Evolutionary conservation across 2,888 invertebrate genomes (phyloP).

Genomic region (Plutella xylostella): DNA sequence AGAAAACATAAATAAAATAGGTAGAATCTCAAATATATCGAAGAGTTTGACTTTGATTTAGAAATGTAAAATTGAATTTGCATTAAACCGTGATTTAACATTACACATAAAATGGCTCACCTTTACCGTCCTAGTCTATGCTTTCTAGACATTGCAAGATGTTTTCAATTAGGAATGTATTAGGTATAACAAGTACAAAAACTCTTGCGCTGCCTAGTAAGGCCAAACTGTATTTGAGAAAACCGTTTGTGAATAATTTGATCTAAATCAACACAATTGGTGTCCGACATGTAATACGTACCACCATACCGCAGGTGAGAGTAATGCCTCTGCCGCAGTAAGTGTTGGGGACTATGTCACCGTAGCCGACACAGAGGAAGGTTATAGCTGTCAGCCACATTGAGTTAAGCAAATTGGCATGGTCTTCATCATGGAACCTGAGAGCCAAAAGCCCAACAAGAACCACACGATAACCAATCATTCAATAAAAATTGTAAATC

Average conservation of each 20-base stretch:
- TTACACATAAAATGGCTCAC: constrained; percentile 69
- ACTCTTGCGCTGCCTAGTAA: constrained; percentile 43
- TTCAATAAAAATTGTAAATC: not conserved
- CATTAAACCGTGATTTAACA: constrained; percentile 33
- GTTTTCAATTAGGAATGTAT: not conserved
- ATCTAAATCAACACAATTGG: constrained; percentile 11
- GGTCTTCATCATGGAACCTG: constrained; percentile 98
- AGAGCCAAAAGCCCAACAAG: constrained; percentile 69
- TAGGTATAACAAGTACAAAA: not conserved
- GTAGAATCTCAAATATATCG: constrained; percentile 20
- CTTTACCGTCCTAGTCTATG: constrained; percentile 49
- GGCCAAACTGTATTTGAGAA: constrained; percentile 15
- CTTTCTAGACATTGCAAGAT: constrained; percentile 49
- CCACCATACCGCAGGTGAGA: constrained; percentile 99
- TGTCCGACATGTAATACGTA: constrained; percentile 75
- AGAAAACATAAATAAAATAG: constrained; percentile 24
- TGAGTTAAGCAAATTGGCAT: constrained; percentile 98
- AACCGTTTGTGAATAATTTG: constrained; percentile 10
- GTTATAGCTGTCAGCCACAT: constrained; percentile 99
- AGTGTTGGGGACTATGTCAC: constrained; percentile 99
- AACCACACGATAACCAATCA: constrained; percentile 59
- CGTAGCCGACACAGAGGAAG: constrained; percentile 99
- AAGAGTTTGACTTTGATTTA: constrained; percentile 69
- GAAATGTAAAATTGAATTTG: constrained; percentile 24
- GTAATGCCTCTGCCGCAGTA: constrained; percentile 99